Base-by-base conservation (phyloP, 53 echinoderm and acorn worm species). In the Temnopleurus reevesii region DNA sequence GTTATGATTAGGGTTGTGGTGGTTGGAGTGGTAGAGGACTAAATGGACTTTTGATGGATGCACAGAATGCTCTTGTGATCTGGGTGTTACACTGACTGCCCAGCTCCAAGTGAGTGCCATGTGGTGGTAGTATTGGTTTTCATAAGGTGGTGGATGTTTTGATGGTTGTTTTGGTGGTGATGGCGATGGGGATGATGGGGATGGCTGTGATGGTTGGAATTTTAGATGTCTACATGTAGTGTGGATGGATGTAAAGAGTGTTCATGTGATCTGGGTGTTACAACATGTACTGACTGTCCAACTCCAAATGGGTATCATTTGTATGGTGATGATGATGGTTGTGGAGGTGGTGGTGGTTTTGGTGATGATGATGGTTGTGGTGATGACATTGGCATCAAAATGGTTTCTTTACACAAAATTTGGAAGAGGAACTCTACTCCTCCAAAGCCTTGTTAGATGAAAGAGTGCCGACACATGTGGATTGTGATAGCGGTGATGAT, bases 11-110 rank as follows among this genome's bases (percentile, higher is more conserved):
- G n/a, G n/a, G n/a, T n/a, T 25, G 9, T n/a, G n/a, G n/a, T n/a
- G 18, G 12, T 55, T 5, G 17, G 3, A 18, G 23, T 55, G 60
- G 27, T 60, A 4, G 30, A 92, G 94, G 30, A 77, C 91, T 2
- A 89, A 89, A 8, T 95, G 95, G 95, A 90, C 91, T 12, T 89
- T 95, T 12, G 93, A 97, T 90, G 93, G 91, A 1, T 97, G 95
- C 81, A 90, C 91, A 30, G 90, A 94, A 43, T 97, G 95, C 45
- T 91, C 90, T 29, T 97, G 97, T 91, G 89, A 87, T 38, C 80
- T 92, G 55, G 93, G 95, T 17, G 86, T 93, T 46, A 93, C 91
- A 92, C 90, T 12, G 92, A 92, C 46, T 92, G 92, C 54, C 94
- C 94, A 24, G 51, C 34, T 28, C 77, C 65, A 49, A 76, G 93